Evolutionary conservation across 2,113 vertebrate species (phyloP).

Genomic region (Leptobrachium leishanense): DNA sequence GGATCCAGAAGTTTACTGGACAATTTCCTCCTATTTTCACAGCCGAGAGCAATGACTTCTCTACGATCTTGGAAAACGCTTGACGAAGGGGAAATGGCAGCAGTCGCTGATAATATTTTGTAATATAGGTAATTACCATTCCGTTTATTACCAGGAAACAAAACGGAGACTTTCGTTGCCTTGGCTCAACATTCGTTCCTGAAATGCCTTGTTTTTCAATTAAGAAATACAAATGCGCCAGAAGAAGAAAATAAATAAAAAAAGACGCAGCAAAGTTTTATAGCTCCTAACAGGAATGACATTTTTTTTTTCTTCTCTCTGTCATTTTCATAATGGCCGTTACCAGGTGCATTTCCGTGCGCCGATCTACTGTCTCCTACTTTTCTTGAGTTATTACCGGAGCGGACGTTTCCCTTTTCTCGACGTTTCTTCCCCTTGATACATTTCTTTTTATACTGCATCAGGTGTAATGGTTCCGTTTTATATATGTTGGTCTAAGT

Average conservation of each 20-base stretch:
- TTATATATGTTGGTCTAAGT: neutral
- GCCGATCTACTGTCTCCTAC: constrained; percentile 19
- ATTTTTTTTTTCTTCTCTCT: constrained; percentile 35
- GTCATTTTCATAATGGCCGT: constrained; percentile 38
- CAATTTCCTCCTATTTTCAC: constrained; percentile 13
- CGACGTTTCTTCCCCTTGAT: neutral
- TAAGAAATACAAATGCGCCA: constrained; percentile 46
- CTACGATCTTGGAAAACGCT: constrained; percentile 30
- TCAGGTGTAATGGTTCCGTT: constrained; percentile 3
- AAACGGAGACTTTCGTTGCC: constrained; percentile 18
- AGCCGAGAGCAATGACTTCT: constrained; percentile 1
- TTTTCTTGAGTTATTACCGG: constrained; percentile 2
- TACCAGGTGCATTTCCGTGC: constrained; percentile 10
- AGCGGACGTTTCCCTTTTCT: neutral
- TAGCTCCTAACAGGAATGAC: constrained; percentile 42
- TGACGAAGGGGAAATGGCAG: constrained; percentile 29
- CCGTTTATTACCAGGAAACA: constrained; percentile 25
- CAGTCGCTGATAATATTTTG: constrained; percentile 19
- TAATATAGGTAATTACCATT: constrained; percentile 41
- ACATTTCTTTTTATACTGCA: neutral
- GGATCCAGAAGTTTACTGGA: constrained; percentile 6
- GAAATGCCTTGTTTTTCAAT: constrained; percentile 46
- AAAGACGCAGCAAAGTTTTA: constrained; percentile 43
- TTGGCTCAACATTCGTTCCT: constrained; percentile 47
- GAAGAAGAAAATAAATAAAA: constrained; percentile 33